phyloP scores from a whole-genome alignment of 2,797 vertebrate species.

The Sitta carolinensis region DNA sequence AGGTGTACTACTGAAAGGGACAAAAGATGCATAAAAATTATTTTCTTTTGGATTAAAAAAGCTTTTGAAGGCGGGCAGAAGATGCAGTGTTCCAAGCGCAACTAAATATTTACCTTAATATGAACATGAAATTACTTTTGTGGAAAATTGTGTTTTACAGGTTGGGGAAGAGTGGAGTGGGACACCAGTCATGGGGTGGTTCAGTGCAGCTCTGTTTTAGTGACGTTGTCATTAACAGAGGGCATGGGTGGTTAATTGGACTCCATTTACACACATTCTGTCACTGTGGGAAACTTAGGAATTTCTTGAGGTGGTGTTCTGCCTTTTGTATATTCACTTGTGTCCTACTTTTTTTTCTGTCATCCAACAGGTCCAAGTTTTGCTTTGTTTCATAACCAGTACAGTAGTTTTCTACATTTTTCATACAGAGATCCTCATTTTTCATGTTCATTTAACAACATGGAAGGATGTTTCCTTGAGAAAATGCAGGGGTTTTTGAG shows the following conservation, averaged over 20 bases:
- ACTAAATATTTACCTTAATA: neutral
- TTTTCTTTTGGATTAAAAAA: neutral
- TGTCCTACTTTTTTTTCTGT: neutral
- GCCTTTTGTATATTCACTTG: neutral
- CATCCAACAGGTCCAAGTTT: neutral
- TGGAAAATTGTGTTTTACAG: neutral
- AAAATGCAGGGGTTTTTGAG: neutral
- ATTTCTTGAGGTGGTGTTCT: neutral
- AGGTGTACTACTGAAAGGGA: neutral
- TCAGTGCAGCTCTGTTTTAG: neutral
- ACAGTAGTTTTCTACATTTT: neutral
- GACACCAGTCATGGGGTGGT: neutral
- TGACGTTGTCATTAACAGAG: neutral
- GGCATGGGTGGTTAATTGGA: neutral
- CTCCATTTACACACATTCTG: neutral
- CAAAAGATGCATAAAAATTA: neutral
- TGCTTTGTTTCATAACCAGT: neutral
- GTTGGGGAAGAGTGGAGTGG: neutral
- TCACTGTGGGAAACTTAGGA: neutral
- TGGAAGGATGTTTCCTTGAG: neutral
- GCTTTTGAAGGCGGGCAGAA: neutral
- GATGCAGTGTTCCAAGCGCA: neutral
- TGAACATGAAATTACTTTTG: neutral
- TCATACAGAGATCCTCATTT: neutral
- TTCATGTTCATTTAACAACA: neutral